Evolutionary conservation across 2,113 vertebrate genomes (phyloP), one percentile per base, ranked within the genome.

Genomic region (Uria aalge): DNA sequence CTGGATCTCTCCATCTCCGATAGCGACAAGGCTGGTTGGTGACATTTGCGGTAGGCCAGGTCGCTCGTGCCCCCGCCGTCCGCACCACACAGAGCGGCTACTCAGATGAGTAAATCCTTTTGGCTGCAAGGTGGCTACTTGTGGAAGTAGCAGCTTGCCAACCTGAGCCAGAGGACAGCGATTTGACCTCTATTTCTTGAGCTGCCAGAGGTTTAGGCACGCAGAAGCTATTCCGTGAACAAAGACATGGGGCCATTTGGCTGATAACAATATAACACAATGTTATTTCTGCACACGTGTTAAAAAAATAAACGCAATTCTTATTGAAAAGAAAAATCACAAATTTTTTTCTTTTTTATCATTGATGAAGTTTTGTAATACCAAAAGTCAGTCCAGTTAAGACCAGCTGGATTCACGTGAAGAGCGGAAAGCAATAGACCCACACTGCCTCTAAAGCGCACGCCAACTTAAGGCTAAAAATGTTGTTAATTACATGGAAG

Each of bases 351-450:
- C 27, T 22, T 69, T 56, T 50, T 81, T 27, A 7, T 63, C 45
- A 13, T 15, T 68, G 12, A 14, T 38, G 41, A 75, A 16, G 3
- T 47, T 82, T 21, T 21, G 4, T 45, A 32, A 32, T 20, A 29
- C 40, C 3, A 1, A 47, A 47, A 80, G 19, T 57, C 63, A 73
- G 11, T 11, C 41, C 47, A 26, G 3, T 36, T 62, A 40, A 62
- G 62, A 62, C n/a, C 38, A 24, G 22, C 2, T 40, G 40, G 38
- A 57, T 80, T 78, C 20, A 26, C 0, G 0, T 9, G 29, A 90
- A 76, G 27, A 69, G 59, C 30, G 12, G 52, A 64, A 84, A 89
- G 43, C 26, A 11, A 38, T 13, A 64, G 56, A 60, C 15, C 12
- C 73, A 29, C 1, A 0, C 10, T 29, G 40, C 57, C 34, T 32